Conservation (phyloP, 2,113 vertebrate genomes). For the Myiopsitta monachus region DNA sequence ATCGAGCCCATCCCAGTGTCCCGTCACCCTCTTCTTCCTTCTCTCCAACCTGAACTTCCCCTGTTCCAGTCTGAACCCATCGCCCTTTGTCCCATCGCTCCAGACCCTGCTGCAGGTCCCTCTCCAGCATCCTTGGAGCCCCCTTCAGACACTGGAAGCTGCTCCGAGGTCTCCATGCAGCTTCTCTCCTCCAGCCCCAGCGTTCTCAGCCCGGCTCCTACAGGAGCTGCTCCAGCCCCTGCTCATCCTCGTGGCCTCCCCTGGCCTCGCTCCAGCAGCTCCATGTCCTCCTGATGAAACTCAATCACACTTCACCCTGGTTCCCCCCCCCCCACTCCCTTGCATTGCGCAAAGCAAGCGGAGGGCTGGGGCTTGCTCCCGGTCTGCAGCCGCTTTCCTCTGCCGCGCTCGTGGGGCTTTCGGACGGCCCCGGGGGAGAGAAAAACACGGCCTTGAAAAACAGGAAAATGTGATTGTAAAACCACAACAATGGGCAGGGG, state of each 20-base stretch:
- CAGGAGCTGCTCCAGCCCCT: neutral
- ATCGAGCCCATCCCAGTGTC: neutral
- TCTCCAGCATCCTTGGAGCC: neutral
- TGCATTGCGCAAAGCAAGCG: neutral
- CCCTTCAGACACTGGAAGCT: neutral
- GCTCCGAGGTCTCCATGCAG: neutral
- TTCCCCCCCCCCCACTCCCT: neutral
- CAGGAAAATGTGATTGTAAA: slow-evolving; percentile 75
- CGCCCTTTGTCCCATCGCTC: neutral
- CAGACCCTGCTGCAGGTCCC: neutral
- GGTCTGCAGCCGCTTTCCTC: neutral
- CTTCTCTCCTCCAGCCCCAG: neutral
- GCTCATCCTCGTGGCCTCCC: neutral
- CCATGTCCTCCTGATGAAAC: neutral
- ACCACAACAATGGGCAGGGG: slow-evolving; percentile 65
- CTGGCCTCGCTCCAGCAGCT: neutral
- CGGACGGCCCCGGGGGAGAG: neutral
- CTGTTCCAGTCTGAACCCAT: neutral
- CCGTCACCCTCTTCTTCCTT: neutral
- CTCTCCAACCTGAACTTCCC: neutral
- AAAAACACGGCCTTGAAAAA: slow-evolving; percentile 52
- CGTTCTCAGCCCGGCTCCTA: neutral
- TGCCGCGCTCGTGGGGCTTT: neutral
- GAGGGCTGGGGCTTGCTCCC: neutral
- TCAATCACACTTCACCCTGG: neutral